Evolutionary conservation across 2,888 invertebrate species (phyloP).

Genomic region (Cephonodes hylas): DNA sequence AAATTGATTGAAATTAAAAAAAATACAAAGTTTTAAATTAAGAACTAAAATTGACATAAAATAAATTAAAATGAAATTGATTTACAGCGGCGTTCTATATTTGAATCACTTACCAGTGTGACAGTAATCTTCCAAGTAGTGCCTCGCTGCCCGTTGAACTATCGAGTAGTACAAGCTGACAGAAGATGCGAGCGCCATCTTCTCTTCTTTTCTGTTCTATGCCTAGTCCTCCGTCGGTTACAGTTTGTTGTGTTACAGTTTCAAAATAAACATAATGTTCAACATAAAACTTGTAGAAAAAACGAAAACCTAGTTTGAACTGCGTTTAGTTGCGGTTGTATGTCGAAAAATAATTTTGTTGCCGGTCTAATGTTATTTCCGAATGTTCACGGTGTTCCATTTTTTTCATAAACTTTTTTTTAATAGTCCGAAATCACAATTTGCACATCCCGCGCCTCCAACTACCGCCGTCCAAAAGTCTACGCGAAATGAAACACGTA

Average conservation of each 20-base stretch:
- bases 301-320: constrained; percentile 70
- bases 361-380: constrained; percentile 8
- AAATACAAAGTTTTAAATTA: background rate
- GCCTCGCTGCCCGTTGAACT: constrained; percentile 85
- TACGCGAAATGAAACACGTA: constrained; percentile 81
- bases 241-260: constrained; percentile 57
- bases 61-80: background rate
- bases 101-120: constrained; percentile 78
- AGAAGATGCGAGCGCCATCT: constrained; percentile 83
- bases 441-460: constrained; percentile 69
- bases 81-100: background rate
- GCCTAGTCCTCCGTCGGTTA: constrained; percentile 49
- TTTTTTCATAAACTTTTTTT: constrained; percentile 41
- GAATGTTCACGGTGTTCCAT: constrained; percentile 50
- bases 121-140: constrained; percentile 85
- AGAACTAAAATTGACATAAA: background rate
- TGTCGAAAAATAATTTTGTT: constrained; percentile 55
- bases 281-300: constrained; percentile 57
- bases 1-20: background rate
- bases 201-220: constrained; percentile 54
- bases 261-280: constrained; percentile 62
- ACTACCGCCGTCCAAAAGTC: constrained; percentile 75
- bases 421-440: constrained; percentile 73
- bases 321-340: constrained; percentile 70
- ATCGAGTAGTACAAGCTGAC: constrained; percentile 86